Evolutionary conservation across 2,888 invertebrate genomes (phyloP).

Genomic region (Elaeidobius kamerunicus): DNA sequence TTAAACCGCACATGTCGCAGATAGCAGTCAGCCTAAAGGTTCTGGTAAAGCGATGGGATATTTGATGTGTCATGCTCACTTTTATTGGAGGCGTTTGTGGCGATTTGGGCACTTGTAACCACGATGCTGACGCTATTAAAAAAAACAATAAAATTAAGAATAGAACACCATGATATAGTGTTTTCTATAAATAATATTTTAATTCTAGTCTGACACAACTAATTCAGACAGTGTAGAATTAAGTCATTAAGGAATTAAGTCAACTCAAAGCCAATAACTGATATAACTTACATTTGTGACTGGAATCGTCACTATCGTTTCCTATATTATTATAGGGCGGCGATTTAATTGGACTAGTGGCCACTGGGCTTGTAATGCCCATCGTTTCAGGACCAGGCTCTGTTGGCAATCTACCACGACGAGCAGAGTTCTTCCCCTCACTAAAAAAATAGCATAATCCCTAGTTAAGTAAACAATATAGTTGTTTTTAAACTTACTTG

Average conservation of each 20-base stretch:
- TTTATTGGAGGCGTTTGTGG: slow-evolving; percentile 52
- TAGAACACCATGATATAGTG: no score
- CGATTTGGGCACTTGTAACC: slow-evolving; percentile 61
- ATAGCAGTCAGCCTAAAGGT: slow-evolving; percentile 85
- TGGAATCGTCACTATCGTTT: slow-evolving; percentile 54
- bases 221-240: no score
- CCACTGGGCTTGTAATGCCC: slow-evolving; percentile 51
- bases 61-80: slow-evolving; percentile 80
- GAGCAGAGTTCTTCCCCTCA: slow-evolving; percentile 43
- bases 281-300: slow-evolving; percentile 49
- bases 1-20: slow-evolving; percentile 79
- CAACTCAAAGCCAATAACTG: no score
- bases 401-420: slow-evolving; percentile 56
- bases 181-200: no score
- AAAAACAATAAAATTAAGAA: no score
- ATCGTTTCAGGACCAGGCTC: slow-evolving; percentile 57
- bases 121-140: no score
- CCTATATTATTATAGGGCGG: slow-evolving; percentile 55
- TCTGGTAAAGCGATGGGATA: slow-evolving; percentile 86
- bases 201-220: no score
- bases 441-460: slow-evolving; percentile 35
- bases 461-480: no score
- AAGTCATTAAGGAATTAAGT: no score
- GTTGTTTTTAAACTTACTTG: slow-evolving; percentile 33
- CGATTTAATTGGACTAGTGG: slow-evolving; percentile 59